Base-by-base conservation (phyloP, 2,888 invertebrate species). In the Cataglyphis altisquamis region DNA sequence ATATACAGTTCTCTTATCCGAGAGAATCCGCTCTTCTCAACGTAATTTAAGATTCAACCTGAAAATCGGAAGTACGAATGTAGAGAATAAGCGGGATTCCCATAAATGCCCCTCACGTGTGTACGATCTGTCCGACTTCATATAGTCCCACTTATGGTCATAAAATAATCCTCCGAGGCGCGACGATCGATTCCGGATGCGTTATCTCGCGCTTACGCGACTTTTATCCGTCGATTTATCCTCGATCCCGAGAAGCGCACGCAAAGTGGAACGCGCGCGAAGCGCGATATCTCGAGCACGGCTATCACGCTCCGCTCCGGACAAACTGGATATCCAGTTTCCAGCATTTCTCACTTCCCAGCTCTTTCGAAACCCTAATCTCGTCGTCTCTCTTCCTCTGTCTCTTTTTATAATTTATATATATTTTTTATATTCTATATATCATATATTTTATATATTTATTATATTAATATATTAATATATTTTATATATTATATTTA, bases 321-420 rank as follows among this genome's bases (percentile, higher is more conserved):
- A 90, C 88, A 90, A 88, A 90, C 90, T 90, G 88, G 90, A 90
- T 90, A 90, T 90, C 90, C 90, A 90, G 89, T 90, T 90, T 90
- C 90, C 90, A 90, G 89, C 89, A 90, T 90, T 90, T 90, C 90
- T 90, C 84, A 89, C 83, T 90, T 90, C 90, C 84, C 89, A 85
- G 85, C 86, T 84, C 90, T 90, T 89, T 90, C 90, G 87, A 90
- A 84, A 82, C 88, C 84, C 90, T 90, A 90, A 90, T 90, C 90
- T 85, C 82, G 75, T 68, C 82, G 48, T 4, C 9, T 15, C 18
- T 32, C 57, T 57, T 15, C 10, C 48, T 55, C 39, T 60, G 12
- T 12, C 68, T 21, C 32, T 32, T 21, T 15, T 41, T 52, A 21
- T 0, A 32, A 36, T 32, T 62, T 21, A 39, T 0, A 29, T 18